Evolutionary conservation across 1,140 invertebrate genomes (phyloP).

Genomic region (Temnothorax longispinosus): DNA sequence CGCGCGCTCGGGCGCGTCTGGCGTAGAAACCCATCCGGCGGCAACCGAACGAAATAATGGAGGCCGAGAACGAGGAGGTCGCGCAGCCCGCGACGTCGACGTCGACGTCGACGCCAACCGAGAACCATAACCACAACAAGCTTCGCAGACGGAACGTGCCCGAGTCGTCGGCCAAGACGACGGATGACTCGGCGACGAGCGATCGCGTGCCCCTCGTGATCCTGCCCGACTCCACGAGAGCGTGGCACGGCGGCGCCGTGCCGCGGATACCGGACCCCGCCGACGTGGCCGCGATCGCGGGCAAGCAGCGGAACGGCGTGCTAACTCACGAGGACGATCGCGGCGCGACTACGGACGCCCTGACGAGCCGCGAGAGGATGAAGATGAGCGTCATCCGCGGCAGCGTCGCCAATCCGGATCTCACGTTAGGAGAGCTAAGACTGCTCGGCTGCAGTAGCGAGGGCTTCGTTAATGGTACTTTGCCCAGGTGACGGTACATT

Average conservation of each 20-base stretch:
- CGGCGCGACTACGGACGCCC: neutral
- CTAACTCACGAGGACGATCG: conserved; percentile 46
- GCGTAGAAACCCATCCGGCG: conserved; percentile 19
- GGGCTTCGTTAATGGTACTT: conserved; percentile 82
- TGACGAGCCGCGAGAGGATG: conserved; percentile 71
- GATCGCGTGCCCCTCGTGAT: conserved; percentile 67
- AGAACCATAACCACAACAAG: conserved; percentile 68
- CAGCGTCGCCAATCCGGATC: conserved; percentile 75
- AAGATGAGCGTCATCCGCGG: conserved; percentile 81
- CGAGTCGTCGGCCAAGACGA: neutral
- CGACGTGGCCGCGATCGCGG: conserved; percentile 61
- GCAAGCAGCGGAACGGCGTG: conserved; percentile 70
- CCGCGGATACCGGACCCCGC: conserved; percentile 75
- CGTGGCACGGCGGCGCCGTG: conserved; percentile 76
- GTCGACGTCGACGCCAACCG: conserved; percentile 7
- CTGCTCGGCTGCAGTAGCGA: conserved; percentile 79
- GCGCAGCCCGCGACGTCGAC: conserved; percentile 15
- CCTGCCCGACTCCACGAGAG: conserved; percentile 76
- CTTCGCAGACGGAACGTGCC: conserved; percentile 66
- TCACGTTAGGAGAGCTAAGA: conserved; percentile 80
- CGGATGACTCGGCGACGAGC: conserved; percentile 10
- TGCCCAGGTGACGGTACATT: conserved; percentile 40
- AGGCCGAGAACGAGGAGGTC: conserved; percentile 58
- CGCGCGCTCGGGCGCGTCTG: neutral
- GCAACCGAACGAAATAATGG: conserved; percentile 43